These are phyloP conservation scores for Gari tellinella DNA, from an alignment of 2,888 invertebrate species.

Conservation along the genomic window DNA sequence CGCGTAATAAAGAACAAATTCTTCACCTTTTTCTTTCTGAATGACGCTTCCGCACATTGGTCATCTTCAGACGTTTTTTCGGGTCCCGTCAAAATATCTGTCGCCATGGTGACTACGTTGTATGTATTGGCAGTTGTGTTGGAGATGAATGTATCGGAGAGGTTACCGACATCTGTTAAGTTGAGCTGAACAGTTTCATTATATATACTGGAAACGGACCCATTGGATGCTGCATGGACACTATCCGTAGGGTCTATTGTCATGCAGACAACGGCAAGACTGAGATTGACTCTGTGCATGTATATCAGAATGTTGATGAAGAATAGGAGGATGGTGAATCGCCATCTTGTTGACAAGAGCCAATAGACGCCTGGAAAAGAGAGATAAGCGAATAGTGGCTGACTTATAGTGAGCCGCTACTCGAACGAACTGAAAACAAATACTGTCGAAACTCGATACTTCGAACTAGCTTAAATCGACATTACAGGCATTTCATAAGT, in stretches of 20 bases:
- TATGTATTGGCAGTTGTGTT: background rate
- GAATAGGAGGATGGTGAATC: constrained; percentile 21
- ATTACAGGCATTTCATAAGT: too few relatives aligned
- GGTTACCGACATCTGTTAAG: too few relatives aligned
- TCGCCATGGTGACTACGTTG: background rate
- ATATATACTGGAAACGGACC: background rate
- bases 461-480: too few relatives aligned
- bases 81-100: background rate
- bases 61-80: background rate
- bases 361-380: too few relatives aligned
- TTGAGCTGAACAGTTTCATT: too few relatives aligned
- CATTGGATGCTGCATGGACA: background rate
- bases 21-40: background rate
- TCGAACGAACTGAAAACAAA: too few relatives aligned
- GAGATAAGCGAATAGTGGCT: too few relatives aligned
- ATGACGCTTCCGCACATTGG: background rate
- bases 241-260: background rate
- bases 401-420: too few relatives aligned
- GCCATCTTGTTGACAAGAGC: constrained; percentile 27
- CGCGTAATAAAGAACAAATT: too few relatives aligned
- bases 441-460: too few relatives aligned
- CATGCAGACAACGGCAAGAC: constrained; percentile 54
- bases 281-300: constrained; percentile 50
- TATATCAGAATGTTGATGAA: constrained; percentile 31
- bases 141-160: background rate